Base-by-base conservation (phyloP, 2,113 vertebrate genomes). In the Origma solitaria region DNA sequence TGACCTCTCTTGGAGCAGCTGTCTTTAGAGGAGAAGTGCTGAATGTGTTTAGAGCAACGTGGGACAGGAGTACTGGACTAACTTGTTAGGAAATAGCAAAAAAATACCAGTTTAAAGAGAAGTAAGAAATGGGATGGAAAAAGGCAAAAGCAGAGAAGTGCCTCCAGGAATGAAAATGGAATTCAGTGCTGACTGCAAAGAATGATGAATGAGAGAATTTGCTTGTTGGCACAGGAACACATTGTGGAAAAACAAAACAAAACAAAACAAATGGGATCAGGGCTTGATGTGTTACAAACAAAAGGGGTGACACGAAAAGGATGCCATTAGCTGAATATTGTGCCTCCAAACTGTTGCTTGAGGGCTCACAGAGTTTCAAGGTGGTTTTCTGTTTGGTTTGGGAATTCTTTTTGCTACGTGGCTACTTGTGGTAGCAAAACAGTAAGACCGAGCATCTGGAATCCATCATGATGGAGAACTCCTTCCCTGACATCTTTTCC, bases 201-300 rank as follows among this genome's bases (percentile, higher is more conserved):
- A 76, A 80, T 65, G 82, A 94, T 35, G 62, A 92, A 90, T 47
- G 68, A 82, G 58, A 86, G 92, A 90, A 92, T 53, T 82, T 91
- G 78, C 61, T 75, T 79, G 38, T 47, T 95, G 92, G 85, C 62
- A 84, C 69, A 56, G 65, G 81, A 76, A 68, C 3, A 3, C 40
- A 15, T 24, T 19, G 37, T 72, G 53, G 54, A 61, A 85, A 77
- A 84, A 50, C 44, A 45, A 69, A 66, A 5, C 37, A 47, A 66
- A 82, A 56, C 57, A 56, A 72, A 94, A 71, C 47, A 33, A 91
- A 76, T 27, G 58, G 66, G 57, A 70, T 81, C 25, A 51, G 61
- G 27, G n/a, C 40, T 85, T 45, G 14, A n/a, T 42, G 61, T 53
- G 49, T 65, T 57, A 65, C 66, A 82, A 65, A 77, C 57, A n/a